A percentile compares a stretch with the other conserved stretches of the same genome.
Conservation (phyloP, 2,113 vertebrate genomes). For the Poeciliopsis turrubarensis region DNA sequence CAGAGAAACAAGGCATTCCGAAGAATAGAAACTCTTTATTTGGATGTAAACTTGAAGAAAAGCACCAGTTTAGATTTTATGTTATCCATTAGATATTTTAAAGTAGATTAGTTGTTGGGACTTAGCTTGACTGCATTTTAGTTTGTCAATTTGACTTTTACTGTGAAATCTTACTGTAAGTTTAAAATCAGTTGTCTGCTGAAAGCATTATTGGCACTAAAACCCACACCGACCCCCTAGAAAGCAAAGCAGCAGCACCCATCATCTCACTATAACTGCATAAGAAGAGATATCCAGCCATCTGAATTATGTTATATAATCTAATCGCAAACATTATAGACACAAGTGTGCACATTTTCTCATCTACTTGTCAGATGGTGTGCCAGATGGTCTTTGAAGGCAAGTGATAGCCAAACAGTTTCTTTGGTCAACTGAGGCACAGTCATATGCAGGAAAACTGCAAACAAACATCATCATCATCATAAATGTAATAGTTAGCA, state of each 20-base stretch:
- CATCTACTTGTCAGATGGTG: conserved; percentile 59
- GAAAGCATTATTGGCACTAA: too few species aligned
- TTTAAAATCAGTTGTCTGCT: too few species aligned
- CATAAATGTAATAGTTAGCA: conserved; percentile 50
- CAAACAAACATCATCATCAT: conserved; percentile 32
- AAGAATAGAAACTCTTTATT: too few species aligned
- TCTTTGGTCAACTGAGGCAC: conserved; percentile 59
- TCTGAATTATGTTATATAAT: background rate
- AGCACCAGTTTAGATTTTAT: too few species aligned
- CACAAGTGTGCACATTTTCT: background rate
- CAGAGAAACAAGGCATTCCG: too few species aligned
- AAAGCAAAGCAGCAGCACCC: too few species aligned
- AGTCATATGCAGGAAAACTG: conserved; percentile 8
- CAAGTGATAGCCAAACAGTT: conserved; percentile 39
- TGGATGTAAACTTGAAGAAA: too few species aligned
- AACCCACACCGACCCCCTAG: too few species aligned
- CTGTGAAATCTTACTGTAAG: background rate
- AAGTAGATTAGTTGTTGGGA: too few species aligned
- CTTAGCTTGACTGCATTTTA: too few species aligned
- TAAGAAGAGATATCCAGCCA: background rate
- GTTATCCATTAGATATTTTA: too few species aligned
- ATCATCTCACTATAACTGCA: background rate
- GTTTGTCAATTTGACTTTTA: background rate
- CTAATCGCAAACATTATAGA: conserved; percentile 14
- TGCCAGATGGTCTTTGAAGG: conserved; percentile 60